Evolutionary conservation across 2,113 vertebrate species (phyloP).

Genomic region (Dasyurus viverrinus): DNA sequence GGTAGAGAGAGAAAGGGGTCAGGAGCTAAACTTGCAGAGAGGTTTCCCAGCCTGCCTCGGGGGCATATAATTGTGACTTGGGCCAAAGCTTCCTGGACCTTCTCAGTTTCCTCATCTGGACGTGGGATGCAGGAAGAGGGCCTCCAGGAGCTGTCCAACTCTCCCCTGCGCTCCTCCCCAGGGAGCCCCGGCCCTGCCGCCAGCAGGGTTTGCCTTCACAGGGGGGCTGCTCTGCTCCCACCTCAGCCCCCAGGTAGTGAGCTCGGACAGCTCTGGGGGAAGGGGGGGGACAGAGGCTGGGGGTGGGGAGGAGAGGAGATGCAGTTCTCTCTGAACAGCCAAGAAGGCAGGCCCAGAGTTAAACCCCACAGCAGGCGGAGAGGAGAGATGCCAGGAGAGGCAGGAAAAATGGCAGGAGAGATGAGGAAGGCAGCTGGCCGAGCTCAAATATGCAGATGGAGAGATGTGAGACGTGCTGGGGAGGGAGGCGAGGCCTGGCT

Average conservation of each 20-base stretch:
- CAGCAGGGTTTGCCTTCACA: no score
- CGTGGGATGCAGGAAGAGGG: no score
- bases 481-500: slow-evolving; percentile 84
- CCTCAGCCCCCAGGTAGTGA: background rate
- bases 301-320: slow-evolving; percentile 9
- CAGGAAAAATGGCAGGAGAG: slow-evolving; percentile 82
- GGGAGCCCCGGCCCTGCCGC: no score
- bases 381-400: slow-evolving; percentile 68
- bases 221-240: background rate
- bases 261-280: background rate
- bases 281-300: background rate
- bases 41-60: no score
- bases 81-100: no score
- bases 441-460: slow-evolving; percentile 86
- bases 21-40: no score
- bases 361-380: slow-evolving; percentile 78
- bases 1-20: no score
- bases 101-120: no score
- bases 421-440: slow-evolving; percentile 81
- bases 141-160: no score
- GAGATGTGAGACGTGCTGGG: slow-evolving; percentile 79
- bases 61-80: no score
- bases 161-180: no score
- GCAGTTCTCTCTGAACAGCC: slow-evolving; percentile 55
- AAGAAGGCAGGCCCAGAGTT: slow-evolving; percentile 72